Percentiles rank a stretch among this genome's conserved stretches.
Evolutionary conservation across 1,140 invertebrate species (phyloP).

Genomic region (Olivierus martensii): DNA sequence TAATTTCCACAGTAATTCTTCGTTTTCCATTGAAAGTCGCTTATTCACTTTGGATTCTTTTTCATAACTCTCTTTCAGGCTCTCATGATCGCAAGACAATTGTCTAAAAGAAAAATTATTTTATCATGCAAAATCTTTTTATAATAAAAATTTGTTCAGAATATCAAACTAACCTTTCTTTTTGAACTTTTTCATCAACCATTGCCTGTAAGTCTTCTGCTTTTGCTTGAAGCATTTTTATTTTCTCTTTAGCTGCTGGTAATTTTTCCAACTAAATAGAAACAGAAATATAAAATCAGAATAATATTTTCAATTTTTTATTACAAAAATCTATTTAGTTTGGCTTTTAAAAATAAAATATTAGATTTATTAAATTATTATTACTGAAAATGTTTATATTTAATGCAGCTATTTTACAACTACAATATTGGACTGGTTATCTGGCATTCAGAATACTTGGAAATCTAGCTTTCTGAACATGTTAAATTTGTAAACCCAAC

Average conservation of each 20-base stretch:
- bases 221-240: slow-evolving; percentile 42
- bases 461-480: too few species aligned
- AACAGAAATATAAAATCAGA: too few species aligned
- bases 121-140: too few species aligned
- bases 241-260: slow-evolving; percentile 28
- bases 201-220: slow-evolving; percentile 53
- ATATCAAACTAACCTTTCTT: slow-evolving; percentile 11
- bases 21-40: slow-evolving; percentile 60
- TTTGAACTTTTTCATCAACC: slow-evolving; percentile 38
- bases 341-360: too few species aligned
- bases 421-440: too few species aligned
- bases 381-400: too few species aligned
- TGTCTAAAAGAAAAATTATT: slow-evolving; percentile 2
- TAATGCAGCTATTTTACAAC: too few species aligned
- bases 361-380: too few species aligned
- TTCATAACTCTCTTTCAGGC: slow-evolving; percentile 51
- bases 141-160: too few species aligned
- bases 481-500: too few species aligned
- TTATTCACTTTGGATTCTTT: slow-evolving; percentile 60
- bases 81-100: slow-evolving; percentile 43
- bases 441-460: too few species aligned
- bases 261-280: slow-evolving; percentile 34
- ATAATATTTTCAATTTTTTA: neutral
- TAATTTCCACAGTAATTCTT: slow-evolving; percentile 71
- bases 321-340: neutral